Conservation (phyloP, 1,140 invertebrate genomes). For the Drosophila ogumai region DNA sequence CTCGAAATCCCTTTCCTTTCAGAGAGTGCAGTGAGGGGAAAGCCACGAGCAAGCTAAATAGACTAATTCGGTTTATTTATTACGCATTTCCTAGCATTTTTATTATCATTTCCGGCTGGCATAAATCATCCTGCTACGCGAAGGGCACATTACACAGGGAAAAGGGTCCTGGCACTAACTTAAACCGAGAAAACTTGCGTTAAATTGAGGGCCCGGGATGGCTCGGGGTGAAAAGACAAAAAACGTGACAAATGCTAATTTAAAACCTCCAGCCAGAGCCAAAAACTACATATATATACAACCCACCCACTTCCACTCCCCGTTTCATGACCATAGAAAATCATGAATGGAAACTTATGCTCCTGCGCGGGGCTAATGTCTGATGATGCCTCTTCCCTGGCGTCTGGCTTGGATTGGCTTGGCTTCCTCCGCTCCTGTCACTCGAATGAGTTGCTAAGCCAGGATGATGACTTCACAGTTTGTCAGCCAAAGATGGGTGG, state of each 20-base stretch:
- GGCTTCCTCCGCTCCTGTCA: conserved; percentile 41
- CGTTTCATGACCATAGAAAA: conserved; percentile 42
- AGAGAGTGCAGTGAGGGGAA: conserved; percentile 54
- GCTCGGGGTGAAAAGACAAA: conserved; percentile 52
- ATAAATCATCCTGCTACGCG: conserved; percentile 67
- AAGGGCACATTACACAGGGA: not conserved
- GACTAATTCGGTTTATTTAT: conserved; percentile 80
- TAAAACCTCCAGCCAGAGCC: conserved; percentile 69
- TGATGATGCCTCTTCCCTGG: conserved; percentile 31
- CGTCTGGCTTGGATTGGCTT: conserved; percentile 20
- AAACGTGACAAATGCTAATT: conserved; percentile 83
- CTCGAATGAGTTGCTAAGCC: conserved; percentile 82
- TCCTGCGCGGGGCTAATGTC: conserved; percentile 39
- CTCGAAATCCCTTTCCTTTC: conserved; percentile 9
- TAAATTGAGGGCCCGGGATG: conserved; percentile 56
- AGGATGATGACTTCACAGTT: conserved; percentile 84
- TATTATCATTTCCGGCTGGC: conserved; percentile 79
- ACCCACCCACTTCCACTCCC: conserved; percentile 45
- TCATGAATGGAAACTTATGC: conserved; percentile 79
- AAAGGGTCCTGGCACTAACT: conserved; percentile 27
- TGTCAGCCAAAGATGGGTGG: conserved; percentile 73
- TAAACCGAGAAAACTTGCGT: conserved; percentile 65
- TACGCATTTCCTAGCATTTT: conserved; percentile 80
- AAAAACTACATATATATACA: conserved; percentile 13
- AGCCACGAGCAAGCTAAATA: conserved; percentile 46